Conservation (phyloP, 2,113 vertebrate species). For the Rhombomys opimus region DNA sequence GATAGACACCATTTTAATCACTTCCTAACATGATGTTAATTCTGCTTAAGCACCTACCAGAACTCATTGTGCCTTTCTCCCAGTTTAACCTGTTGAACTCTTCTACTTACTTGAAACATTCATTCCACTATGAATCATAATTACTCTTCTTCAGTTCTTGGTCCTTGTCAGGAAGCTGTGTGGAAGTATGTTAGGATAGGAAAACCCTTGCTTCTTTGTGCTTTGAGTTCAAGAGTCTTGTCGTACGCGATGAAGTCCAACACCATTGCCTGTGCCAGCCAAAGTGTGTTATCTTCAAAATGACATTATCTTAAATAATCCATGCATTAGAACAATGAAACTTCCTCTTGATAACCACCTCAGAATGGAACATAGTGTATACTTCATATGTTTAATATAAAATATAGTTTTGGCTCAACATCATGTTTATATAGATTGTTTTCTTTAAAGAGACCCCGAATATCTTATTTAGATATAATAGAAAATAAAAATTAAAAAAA, state of each 20-base stretch:
- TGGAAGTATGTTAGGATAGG: background rate
- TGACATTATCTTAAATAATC: conserved; percentile 2
- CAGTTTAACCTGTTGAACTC: background rate
- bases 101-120: conserved; percentile 31
- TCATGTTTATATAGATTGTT: background rate
- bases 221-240: conserved; percentile 10
- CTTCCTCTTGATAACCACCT: background rate
- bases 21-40: background rate
- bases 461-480: background rate
- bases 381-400: background rate
- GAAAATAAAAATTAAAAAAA: too few relatives aligned
- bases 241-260: background rate
- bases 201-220: conserved; percentile 23
- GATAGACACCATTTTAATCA: background rate
- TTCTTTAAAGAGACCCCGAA: background rate
- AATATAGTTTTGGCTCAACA: background rate
- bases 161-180: background rate
- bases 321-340: background rate
- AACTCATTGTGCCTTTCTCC: background rate
- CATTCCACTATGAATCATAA: background rate
- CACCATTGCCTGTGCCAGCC: background rate
- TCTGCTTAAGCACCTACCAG: background rate
- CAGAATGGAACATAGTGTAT: background rate
- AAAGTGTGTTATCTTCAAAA: background rate
- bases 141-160: conserved; percentile 38